Conservation (phyloP, 2,113 vertebrate genomes). For the Hydrochoerus hydrochaeris region DNA sequence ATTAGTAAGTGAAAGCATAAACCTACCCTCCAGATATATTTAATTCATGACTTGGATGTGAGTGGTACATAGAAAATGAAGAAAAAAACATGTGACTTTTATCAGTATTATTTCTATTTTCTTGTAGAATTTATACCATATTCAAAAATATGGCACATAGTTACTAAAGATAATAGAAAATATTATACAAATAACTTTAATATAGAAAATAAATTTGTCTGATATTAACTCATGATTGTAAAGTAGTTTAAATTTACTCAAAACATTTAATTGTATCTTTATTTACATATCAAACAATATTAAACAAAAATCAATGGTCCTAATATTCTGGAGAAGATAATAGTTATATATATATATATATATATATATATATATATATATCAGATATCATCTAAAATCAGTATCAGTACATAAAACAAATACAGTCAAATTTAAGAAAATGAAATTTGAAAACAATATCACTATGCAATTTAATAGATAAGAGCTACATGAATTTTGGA, state of each 20-base stretch:
- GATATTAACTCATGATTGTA: background rate
- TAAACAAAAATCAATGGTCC: background rate
- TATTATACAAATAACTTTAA: background rate
- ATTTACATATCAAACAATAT: background rate
- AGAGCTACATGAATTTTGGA: background rate
- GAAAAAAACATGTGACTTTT: background rate
- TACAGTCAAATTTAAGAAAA: background rate
- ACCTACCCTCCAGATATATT: background rate
- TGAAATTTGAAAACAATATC: background rate
- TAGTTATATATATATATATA: background rate
- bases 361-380: too few species aligned
- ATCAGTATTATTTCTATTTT: background rate
- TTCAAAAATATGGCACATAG: background rate
- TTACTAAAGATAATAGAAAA: background rate
- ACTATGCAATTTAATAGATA: background rate
- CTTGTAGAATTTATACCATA: background rate
- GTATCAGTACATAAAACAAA: background rate
- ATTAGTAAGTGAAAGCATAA: background rate
- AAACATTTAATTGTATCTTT: background rate
- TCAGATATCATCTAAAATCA: background rate
- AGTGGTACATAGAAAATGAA: background rate
- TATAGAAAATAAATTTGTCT: background rate
- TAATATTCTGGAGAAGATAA: background rate
- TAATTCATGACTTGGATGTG: background rate
- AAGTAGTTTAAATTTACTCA: slow-evolving; percentile 2